Percentiles rank a stretch among this genome's conserved stretches.
These are phyloP conservation scores for Sympetrum striolatum DNA, from an alignment of 2,888 invertebrate species.

Conservation along the genomic window DNA sequence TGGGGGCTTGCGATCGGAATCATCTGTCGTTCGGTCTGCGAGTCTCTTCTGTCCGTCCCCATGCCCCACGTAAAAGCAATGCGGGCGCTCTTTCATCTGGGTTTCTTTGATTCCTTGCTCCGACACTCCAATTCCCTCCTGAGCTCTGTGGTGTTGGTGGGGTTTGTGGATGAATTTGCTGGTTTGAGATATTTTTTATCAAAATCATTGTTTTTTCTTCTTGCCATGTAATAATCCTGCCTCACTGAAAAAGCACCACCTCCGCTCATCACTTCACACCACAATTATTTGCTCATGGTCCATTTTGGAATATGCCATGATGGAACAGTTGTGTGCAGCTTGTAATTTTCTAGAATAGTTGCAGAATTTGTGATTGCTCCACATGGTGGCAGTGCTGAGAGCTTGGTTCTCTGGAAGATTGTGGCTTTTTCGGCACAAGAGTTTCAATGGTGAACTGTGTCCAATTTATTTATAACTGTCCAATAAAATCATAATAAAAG, in stretches of 20 bases:
- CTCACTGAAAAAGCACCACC: constrained; percentile 26
- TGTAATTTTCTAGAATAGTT: constrained; percentile 2
- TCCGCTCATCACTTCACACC: constrained; percentile 31
- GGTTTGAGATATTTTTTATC: constrained; percentile 20
- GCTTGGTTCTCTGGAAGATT: constrained; percentile 38
- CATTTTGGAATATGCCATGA: constrained; percentile 36
- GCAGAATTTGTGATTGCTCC: constrained; percentile 38
- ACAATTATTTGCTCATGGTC: constrained; percentile 40
- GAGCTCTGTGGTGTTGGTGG: constrained; percentile 35
- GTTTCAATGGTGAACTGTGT: constrained; percentile 33
- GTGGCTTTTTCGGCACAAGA: constrained; percentile 37
- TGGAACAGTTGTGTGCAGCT: constrained; percentile 25
- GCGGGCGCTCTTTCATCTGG: constrained; percentile 12
- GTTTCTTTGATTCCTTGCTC: constrained; percentile 39
- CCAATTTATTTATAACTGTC: constrained; percentile 40
- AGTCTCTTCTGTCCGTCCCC: constrained; percentile 18
- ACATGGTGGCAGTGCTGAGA: constrained; percentile 9
- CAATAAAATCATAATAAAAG: constrained; percentile 30
- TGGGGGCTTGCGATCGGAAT: constrained; percentile 1
- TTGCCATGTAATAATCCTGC: constrained; percentile 32
- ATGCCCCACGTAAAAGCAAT: not conserved
- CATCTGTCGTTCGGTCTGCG: not conserved
- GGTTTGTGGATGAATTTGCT: constrained; percentile 7
- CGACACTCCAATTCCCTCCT: constrained; percentile 34
- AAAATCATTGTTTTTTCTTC: constrained; percentile 18